phyloP scores from a whole-genome alignment of 2,113 vertebrate species.

The Aegithalos caudatus region DNA sequence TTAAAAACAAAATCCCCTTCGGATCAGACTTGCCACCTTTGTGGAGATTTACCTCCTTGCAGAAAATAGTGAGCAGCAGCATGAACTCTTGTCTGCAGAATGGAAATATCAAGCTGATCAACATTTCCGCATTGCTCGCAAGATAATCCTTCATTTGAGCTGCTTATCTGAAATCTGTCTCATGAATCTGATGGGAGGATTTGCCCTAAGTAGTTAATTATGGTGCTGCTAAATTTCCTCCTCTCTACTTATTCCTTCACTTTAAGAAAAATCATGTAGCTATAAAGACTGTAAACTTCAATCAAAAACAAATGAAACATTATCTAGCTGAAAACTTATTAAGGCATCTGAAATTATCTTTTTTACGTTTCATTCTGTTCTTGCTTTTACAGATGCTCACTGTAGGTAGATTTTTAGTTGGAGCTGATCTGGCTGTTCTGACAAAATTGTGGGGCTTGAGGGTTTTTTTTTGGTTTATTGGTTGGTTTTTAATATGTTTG shows the following conservation, averaged over 20 bases:
- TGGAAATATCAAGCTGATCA: conserved; percentile 61
- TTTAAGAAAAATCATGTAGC: background rate
- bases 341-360: background rate
- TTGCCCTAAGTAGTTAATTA: conserved; percentile 62
- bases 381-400: background rate
- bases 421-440: background rate
- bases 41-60: background rate
- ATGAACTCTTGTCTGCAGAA: conserved; percentile 22
- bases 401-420: background rate
- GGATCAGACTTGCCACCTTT: background rate
- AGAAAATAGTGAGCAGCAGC: conserved; percentile 37
- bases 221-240: conserved; percentile 35
- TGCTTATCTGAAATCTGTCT: conserved; percentile 67
- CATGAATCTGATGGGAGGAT: conserved; percentile 50
- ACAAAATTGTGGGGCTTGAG: background rate
- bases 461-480: background rate
- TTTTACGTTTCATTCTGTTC: background rate
- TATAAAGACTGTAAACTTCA: background rate
- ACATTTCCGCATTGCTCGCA: conserved; percentile 49
- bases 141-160: conserved; percentile 63
- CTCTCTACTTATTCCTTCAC: background rate
- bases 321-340: background rate
- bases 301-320: background rate
- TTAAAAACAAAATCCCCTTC: background rate
- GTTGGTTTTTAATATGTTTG: background rate